phyloP scores from a whole-genome alignment of 37 sponge, comb jelly and placozoan genomes.

The Oopsacas minuta region DNA sequence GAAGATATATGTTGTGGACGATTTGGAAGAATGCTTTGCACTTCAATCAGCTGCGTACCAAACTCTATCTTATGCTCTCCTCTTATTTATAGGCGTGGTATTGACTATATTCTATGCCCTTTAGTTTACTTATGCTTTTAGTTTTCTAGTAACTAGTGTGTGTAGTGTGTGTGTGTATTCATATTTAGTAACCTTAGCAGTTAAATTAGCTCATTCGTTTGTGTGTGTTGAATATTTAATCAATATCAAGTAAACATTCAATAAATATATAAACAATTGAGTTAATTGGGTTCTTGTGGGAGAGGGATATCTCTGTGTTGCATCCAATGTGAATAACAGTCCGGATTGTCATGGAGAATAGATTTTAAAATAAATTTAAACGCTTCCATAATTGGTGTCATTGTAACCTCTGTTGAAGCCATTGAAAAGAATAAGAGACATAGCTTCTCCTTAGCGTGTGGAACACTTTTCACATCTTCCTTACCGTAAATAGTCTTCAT shows the following conservation, averaged over 20 bases:
- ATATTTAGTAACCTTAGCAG: no score
- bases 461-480: background rate
- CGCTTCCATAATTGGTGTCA: background rate
- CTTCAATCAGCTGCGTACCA: background rate
- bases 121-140: no score
- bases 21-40: background rate
- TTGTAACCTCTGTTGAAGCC: background rate
- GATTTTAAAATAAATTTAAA: background rate
- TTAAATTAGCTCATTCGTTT: no score
- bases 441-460: background rate
- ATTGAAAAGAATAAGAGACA: background rate
- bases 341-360: constrained; percentile 5
- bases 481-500: background rate
- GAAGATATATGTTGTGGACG: background rate
- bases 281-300: background rate
- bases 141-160: no score
- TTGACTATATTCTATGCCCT: background rate
- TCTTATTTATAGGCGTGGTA: background rate
- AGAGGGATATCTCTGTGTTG: constrained; percentile 9
- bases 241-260: no score
- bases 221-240: no score
- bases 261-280: background rate
- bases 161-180: no score
- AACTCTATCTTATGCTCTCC: background rate
- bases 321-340: constrained; percentile 9